Evolutionary conservation across 2,888 invertebrate species (phyloP), one percentile per base, ranked within the genome.

Genomic region (Cerastis rubricosa): DNA sequence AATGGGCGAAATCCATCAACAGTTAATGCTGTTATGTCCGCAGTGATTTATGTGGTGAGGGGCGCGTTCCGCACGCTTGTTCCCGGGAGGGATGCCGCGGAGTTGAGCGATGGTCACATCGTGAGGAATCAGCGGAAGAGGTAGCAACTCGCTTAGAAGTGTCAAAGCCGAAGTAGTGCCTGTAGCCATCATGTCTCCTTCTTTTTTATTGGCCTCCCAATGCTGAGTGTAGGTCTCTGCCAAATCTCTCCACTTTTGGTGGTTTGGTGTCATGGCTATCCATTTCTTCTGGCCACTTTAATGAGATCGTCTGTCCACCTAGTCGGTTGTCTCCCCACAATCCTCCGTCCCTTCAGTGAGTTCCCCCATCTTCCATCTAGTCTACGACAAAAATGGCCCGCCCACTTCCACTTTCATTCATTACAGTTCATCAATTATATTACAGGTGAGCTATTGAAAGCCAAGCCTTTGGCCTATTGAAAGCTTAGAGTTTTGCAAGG

Each of bases 21-120:
- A 85, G 90, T 91, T 91, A 92, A 92, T 91, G 91, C 86, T 92
- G 91, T 91, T 90, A 90, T 86, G 89, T 89, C 86, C 76, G 87
- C 73, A 75, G 92, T 95, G 95, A 95, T 96, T 95, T 95, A 95
- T 95, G 90, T 88, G 84, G 80, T 83, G 88, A 87, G 85, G 91
- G 91, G 91, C 87, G 90, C 90, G 89, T 89, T 90, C 91, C 87
- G 80, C 86, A 89, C 86, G 85, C 91, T 87, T 91, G 91, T 92
- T 89, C 88, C 85, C 81, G 85, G 75, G 90, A 91, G 92, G 93
- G 92, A 92, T 92, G 92, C 91, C 89, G 89, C 86, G 87, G 87
- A 89, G 91, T 86, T 14, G 54, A 61, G 61, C 6, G 25, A 40
- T 19, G 78, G 70, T 35, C 59, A 45, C 17, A 64, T 35, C 49